phyloP scores from a whole-genome alignment of 2,113 vertebrate species.

The Nestor notabilis region DNA sequence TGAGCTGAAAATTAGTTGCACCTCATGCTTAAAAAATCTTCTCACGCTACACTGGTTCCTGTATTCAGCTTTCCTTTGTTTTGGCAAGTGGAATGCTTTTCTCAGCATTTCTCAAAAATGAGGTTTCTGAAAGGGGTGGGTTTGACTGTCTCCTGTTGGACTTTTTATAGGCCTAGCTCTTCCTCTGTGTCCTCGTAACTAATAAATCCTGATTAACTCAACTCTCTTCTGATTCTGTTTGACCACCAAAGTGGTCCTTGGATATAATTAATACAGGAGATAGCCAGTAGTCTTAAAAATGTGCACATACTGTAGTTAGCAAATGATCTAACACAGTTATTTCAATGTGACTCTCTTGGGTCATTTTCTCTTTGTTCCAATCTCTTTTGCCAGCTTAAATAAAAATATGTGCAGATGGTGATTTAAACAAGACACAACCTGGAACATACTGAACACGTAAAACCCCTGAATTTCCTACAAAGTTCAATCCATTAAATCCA shows the following conservation, averaged over 20 bases:
- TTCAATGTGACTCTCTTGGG: not conserved
- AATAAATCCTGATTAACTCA: not conserved
- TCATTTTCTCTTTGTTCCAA: not conserved
- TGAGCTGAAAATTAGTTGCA: not conserved
- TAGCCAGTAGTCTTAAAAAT: not conserved
- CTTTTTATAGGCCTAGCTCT: not conserved
- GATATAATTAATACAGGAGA: not conserved
- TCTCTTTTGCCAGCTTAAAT: not conserved
- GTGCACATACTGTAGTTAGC: not conserved
- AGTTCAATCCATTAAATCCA: not conserved
- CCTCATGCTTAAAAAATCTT: not conserved
- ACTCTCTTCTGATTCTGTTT: not conserved
- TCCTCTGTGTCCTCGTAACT: not conserved
- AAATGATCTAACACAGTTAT: not conserved
- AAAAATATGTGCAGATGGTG: not conserved
- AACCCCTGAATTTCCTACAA: not conserved
- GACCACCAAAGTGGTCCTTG: not conserved
- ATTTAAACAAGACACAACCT: not conserved
- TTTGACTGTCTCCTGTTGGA: not conserved
- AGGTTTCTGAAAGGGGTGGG: not conserved
- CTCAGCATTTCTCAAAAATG: not conserved
- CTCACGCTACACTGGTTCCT: not conserved
- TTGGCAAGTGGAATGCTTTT: not conserved
- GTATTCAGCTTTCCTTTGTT: not conserved
- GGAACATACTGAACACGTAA: not conserved